Evolutionary conservation across 2,797 vertebrate species (phyloP).

Genomic region (Gallinago stenura): DNA sequence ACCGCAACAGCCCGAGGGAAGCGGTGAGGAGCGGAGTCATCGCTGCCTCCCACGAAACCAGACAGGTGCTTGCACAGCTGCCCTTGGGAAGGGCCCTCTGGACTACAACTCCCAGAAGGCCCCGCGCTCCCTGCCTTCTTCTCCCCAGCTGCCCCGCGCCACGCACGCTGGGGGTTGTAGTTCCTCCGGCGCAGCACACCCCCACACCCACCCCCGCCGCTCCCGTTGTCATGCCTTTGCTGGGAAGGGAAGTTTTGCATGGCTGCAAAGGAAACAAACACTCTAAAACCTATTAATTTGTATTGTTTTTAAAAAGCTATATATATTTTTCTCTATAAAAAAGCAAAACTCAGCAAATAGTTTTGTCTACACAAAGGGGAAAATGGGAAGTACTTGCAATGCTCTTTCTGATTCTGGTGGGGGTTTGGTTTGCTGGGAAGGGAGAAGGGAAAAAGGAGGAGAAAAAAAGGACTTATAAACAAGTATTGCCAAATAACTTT

Average conservation of each 20-base stretch:
- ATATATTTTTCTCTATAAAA: neutral
- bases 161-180: slow-evolving; percentile 7
- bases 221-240: accelerated
- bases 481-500: neutral
- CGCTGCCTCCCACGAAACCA: neutral
- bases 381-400: neutral
- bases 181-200: neutral
- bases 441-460: too few species aligned
- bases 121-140: accelerated
- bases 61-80: neutral
- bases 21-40: neutral
- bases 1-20: neutral
- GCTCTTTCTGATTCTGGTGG: neutral
- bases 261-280: neutral
- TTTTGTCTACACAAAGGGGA: neutral
- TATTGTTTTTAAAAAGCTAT: neutral
- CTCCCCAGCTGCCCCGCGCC: accelerated
- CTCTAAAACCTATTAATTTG: neutral
- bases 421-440: neutral
- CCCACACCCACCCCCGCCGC: accelerated
- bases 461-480: neutral
- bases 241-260: neutral
- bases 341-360: neutral
- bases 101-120: slow-evolving; percentile 55
- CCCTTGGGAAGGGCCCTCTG: accelerated